Evolutionary conservation across 2,797 vertebrate species (phyloP).

Genomic region (Gastrophryne carolinensis): DNA sequence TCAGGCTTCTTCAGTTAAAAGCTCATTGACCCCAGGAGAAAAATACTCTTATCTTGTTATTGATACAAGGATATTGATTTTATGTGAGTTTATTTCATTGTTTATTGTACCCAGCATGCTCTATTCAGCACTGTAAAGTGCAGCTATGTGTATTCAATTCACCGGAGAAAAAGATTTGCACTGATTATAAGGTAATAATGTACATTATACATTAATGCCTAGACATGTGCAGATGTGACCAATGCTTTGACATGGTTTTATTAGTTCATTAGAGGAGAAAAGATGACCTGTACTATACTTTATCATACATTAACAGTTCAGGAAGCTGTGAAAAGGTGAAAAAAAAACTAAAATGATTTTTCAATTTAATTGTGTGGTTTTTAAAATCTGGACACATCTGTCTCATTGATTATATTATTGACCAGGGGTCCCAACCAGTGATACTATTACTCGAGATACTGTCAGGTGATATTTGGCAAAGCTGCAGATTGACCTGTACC

Average conservation of each 20-base stretch:
- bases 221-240: neutral
- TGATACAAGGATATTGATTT: conserved; percentile 23
- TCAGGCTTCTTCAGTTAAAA: neutral
- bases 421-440: no score
- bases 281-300: neutral
- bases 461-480: no score
- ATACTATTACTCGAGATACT: no score
- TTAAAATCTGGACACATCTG: no score
- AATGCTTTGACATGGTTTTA: neutral
- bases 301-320: no score
- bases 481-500: no score
- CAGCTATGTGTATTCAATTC: neutral
- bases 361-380: no score
- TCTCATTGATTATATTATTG: no score
- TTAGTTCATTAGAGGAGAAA: neutral
- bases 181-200: neutral
- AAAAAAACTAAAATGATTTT: no score
- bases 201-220: neutral
- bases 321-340: no score
- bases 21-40: neutral
- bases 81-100: neutral
- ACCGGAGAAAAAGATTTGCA: neutral
- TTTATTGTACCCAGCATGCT: neutral
- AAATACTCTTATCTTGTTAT: conserved; percentile 19
- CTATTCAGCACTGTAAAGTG: neutral